These are phyloP conservation scores for Pelvicachromis taeniatus DNA, from an alignment of 2,113 vertebrate species.

Conservation along the genomic window DNA sequence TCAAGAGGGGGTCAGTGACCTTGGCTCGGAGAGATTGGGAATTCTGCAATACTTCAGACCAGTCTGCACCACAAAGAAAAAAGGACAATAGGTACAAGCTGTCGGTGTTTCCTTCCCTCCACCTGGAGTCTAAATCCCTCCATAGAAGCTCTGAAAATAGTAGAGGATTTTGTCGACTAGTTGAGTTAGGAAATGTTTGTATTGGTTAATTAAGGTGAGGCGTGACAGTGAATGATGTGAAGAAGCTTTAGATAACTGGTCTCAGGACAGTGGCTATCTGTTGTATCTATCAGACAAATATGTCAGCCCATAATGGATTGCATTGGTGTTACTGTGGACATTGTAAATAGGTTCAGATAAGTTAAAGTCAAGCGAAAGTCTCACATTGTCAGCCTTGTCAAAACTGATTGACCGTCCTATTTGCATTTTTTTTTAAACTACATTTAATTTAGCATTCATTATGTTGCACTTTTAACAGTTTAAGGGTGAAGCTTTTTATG, in stretches of 20 bases:
- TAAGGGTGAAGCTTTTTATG: not conserved
- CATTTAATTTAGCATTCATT: not conserved
- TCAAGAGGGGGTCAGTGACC: constrained; percentile 50
- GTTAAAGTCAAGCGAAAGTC: constrained; percentile 52
- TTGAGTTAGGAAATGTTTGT: constrained; percentile 45
- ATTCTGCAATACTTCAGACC: constrained; percentile 40
- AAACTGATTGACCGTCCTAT: not conserved
- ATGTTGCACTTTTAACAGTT: not conserved
- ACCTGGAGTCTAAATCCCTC: constrained; percentile 20
- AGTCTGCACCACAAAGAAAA: constrained; percentile 2
- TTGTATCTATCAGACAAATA: constrained; percentile 63
- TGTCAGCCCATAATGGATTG: constrained; percentile 61
- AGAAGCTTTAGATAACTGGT: constrained; percentile 53
- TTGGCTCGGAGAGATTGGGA: constrained; percentile 43
- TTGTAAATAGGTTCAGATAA: constrained; percentile 53
- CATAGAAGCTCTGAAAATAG: constrained; percentile 6
- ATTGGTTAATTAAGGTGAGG: constrained; percentile 45
- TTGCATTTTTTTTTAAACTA: not conserved
- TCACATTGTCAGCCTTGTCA: not conserved
- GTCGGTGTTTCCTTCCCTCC: constrained; percentile 8
- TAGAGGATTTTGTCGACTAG: not conserved
- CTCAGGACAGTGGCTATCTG: constrained; percentile 58
- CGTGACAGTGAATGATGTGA: constrained; percentile 65
- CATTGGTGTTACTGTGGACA: constrained; percentile 32
- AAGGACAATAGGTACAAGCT: not conserved